phyloP scores from a whole-genome alignment of 2,797 vertebrate genomes.

The Setipinna tenuifilis region DNA sequence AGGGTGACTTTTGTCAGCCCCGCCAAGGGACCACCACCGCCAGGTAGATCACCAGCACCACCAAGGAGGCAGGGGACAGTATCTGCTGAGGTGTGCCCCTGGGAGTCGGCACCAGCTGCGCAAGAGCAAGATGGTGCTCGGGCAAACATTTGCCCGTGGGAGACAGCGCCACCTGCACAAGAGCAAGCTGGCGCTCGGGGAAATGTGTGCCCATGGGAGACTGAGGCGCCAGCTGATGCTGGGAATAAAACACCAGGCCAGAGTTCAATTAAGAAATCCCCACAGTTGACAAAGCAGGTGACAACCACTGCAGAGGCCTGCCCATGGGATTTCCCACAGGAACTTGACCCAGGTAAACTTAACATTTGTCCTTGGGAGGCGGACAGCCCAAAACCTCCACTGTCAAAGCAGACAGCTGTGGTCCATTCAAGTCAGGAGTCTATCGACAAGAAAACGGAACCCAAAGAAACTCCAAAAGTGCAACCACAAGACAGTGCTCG shows the following conservation, averaged over 20 bases:
- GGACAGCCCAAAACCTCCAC: conserved; percentile 39
- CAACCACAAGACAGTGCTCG: neutral
- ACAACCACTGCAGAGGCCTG: conserved; percentile 64
- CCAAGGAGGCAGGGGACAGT: conserved; percentile 26
- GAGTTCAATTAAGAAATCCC: neutral
- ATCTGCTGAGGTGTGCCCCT: conserved; percentile 21
- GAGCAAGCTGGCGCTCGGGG: neutral
- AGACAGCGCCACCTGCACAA: conserved; percentile 27
- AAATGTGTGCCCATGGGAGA: too few species aligned
- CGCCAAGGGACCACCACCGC: conserved; percentile 48
- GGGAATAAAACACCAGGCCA: conserved; percentile 35
- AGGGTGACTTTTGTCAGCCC: conserved; percentile 66
- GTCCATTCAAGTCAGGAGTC: conserved; percentile 41
- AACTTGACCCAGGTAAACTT: conserved; percentile 53
- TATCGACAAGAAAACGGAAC: conserved; percentile 44
- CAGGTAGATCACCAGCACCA: conserved; percentile 41
- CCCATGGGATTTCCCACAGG: conserved; percentile 76
- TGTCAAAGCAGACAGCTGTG: conserved; percentile 15
- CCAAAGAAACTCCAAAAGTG: neutral
- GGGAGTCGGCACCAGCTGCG: conserved; percentile 28
- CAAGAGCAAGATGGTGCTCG: conserved; percentile 49
- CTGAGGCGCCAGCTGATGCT: neutral
- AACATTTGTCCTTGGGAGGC: conserved; percentile 63
- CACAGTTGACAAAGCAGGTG: conserved; percentile 47
- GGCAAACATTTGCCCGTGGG: conserved; percentile 48